Percentiles rank a stretch among this genome's conserved stretches.
Evolutionary conservation across 2,797 vertebrate genomes (phyloP).

Genomic region (Xiphophorus birchmanni): DNA sequence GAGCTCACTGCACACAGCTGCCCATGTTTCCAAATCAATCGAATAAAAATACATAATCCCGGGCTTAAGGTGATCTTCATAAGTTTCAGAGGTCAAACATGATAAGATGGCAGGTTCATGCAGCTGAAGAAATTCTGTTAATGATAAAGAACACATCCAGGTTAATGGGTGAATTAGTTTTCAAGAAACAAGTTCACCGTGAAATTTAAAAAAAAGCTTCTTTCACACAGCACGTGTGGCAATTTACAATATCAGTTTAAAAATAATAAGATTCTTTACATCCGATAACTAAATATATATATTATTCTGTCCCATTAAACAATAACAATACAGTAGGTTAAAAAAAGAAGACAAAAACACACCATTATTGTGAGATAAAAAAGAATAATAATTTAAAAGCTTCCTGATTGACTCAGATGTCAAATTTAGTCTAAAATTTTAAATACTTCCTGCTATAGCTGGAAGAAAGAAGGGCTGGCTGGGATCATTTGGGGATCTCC

Average conservation of each 20-base stretch:
- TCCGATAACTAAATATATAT: conserved; percentile 38
- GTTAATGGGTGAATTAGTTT: neutral
- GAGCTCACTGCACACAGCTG: neutral
- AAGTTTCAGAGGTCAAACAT: conserved; percentile 8
- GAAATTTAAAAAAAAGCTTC: neutral
- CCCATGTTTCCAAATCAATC: neutral
- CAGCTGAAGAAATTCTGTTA: conserved; percentile 16
- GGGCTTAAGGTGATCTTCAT: neutral
- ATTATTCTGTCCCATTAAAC: conserved; percentile 49
- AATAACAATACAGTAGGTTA: conserved; percentile 10
- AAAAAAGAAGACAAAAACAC: conserved; percentile 11
- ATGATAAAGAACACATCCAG: neutral
- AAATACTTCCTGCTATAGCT: conserved; percentile 10
- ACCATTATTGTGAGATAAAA: conserved; percentile 44
- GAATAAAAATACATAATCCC: neutral
- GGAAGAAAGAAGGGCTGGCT: neutral
- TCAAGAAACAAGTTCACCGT: neutral
- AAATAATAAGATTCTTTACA: conserved; percentile 53
- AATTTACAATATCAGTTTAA: conserved; percentile 38
- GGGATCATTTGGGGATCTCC: conserved; percentile 57
- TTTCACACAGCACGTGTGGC: neutral
- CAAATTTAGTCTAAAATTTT: conserved; percentile 48
- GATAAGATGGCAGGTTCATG: conserved; percentile 1
- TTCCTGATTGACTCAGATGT: conserved; percentile 63
- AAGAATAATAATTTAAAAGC: conserved; percentile 58